Percentiles rank a stretch among this genome's conserved stretches.
Evolutionary conservation across 1,140 invertebrate species (phyloP).

Genomic region (Hyles euphorbiae): DNA sequence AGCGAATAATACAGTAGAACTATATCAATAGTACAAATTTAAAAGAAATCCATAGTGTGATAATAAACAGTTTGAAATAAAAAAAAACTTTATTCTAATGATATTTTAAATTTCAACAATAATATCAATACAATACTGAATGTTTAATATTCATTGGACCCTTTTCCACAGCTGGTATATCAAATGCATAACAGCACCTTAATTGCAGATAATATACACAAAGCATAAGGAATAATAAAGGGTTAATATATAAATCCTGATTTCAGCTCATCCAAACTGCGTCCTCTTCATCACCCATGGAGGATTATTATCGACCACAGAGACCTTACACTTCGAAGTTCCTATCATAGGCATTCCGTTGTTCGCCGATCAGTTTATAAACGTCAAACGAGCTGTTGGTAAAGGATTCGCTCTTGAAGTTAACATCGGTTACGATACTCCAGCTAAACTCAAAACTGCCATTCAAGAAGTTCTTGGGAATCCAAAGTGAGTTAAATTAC

Average conservation of each 20-base stretch:
- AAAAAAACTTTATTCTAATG: too few relatives aligned
- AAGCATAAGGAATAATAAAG: too few relatives aligned
- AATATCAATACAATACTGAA: too few relatives aligned
- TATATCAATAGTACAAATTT: too few relatives aligned
- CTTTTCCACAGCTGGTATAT: too few relatives aligned
- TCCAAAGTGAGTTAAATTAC: conserved; percentile 15
- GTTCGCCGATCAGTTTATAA: conserved; percentile 79
- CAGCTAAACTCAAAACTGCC: conserved; percentile 23
- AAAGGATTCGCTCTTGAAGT: conserved; percentile 37
- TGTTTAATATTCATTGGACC: too few relatives aligned
- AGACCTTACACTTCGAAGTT: conserved; percentile 80
- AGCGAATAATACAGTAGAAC: too few relatives aligned
- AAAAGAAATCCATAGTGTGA: too few relatives aligned
- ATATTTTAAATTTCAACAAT: too few relatives aligned
- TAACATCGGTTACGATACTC: conserved; percentile 17
- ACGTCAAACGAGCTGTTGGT: conserved; percentile 41
- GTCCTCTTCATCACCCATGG: conserved; percentile 82
- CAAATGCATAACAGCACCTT: too few relatives aligned
- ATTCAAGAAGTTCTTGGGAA: conserved; percentile 27
- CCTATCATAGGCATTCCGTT: conserved; percentile 82
- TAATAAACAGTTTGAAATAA: too few relatives aligned
- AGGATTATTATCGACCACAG: conserved; percentile 80
- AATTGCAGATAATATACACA: too few relatives aligned
- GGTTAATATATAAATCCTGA: not conserved
- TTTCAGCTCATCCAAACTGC: conserved; percentile 80